Evolutionary conservation across 2,113 vertebrate species (phyloP), one percentile per base, ranked within the genome.

Genomic region (Montifringilla adamsi): DNA sequence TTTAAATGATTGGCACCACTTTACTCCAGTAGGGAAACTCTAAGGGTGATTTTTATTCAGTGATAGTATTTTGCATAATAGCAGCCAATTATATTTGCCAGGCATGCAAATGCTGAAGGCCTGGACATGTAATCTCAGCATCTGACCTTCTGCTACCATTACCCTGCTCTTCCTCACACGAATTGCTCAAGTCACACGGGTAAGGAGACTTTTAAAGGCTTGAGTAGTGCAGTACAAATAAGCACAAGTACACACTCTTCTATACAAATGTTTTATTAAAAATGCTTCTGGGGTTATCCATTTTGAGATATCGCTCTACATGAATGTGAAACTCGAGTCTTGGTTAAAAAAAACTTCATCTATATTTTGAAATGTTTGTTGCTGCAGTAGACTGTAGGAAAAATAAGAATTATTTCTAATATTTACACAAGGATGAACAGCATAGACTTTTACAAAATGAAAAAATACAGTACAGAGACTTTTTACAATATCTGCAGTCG

Each of bases 211-310:
- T 90, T 63, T 47, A 72, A 90, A 90, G 41, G 27, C 18, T 14
- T 15, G 22, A 80, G 33, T 39, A 76, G 9, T 26, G 28, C 23
- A 87, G 53, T 28, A 80, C 60, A 83, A 66, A 49, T 53, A 84
- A 43, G 77, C 68, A 75, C 6, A 90, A 19, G 28, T 39, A 64
- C 70, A 73, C 46, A 49, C 3, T 14, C 14, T 94, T 97, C 43
- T 64, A 73, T 73, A 95, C 59, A 96, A 97, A 87, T 41, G 15
- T 74, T 96, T 97, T 97, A 98, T 98, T 98, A 96, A 97, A 98
- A 97, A 96, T 78, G 74, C 31, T 89, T 75, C 84, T 63, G 59
- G 21, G 19, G 30, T 80, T 90, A 44, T 43, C 37, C 39, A 62
- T 47, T 68, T 49, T 75, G 73, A 87, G 59, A 90, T 46, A 52